Percentiles rank a stretch among this genome's conserved stretches.
Conservation (phyloP, 2,888 invertebrate species). For the Microchrysa polita region DNA sequence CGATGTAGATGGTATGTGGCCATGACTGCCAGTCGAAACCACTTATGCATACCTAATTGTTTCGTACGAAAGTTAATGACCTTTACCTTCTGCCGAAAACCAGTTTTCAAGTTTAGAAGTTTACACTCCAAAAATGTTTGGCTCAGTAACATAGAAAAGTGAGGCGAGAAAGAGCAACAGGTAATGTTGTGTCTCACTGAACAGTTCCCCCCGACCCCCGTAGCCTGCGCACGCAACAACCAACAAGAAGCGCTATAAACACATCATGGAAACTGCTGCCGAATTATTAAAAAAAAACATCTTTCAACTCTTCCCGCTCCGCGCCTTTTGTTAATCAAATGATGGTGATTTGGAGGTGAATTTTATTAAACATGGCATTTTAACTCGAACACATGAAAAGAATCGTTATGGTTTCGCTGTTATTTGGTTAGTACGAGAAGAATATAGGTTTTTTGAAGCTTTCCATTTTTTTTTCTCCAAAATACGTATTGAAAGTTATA, state of each 20-base stretch:
- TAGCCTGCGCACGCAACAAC: neutral
- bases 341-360: too few relatives aligned
- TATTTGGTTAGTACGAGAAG: neutral
- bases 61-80: slow-evolving; percentile 65
- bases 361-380: too few relatives aligned
- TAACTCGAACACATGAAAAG: too few relatives aligned
- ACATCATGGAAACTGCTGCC: too few relatives aligned
- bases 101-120: slow-evolving; percentile 49
- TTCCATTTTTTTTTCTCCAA: too few relatives aligned
- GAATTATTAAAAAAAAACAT: too few relatives aligned
- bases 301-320: too few relatives aligned
- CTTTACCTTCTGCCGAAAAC: slow-evolving; percentile 64
- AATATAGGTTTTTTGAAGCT: neutral
- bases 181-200: neutral
- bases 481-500: too few relatives aligned
- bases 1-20: neutral
- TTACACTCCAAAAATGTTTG: slow-evolving; percentile 46
- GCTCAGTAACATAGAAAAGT: slow-evolving; percentile 49
- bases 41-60: slow-evolving; percentile 40
- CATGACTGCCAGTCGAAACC: slow-evolving; percentile 21
- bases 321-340: too few relatives aligned
- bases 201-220: neutral
- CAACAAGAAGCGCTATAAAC: too few relatives aligned
- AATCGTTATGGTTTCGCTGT: neutral
- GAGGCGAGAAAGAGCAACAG: slow-evolving; percentile 25